Conservation (phyloP, 1,140 invertebrate genomes). For the Drosophila simulans region DNA sequence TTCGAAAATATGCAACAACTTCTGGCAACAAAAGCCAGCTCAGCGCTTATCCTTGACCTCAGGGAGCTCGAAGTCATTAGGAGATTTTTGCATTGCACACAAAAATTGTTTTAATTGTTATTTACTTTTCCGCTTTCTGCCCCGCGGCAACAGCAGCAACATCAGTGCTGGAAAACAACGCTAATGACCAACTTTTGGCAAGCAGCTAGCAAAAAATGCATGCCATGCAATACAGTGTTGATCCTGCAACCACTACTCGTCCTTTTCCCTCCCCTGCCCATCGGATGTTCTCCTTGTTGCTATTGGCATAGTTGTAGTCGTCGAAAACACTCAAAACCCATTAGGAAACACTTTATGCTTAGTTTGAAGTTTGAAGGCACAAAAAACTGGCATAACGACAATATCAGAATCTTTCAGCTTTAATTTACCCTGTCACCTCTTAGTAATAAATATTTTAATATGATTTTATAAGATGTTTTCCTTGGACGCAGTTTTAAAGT, state of each 20-base stretch:
- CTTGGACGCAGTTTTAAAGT: too few relatives aligned
- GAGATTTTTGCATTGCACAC: conserved; percentile 63
- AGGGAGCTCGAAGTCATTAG: conserved; percentile 64
- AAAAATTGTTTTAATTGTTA: conserved; percentile 77
- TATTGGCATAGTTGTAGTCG: conserved; percentile 54
- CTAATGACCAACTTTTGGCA: conserved; percentile 79
- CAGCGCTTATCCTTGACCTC: conserved; percentile 70
- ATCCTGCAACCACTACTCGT: conserved; percentile 20
- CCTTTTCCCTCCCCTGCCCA: background rate
- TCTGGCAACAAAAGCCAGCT: conserved; percentile 49
- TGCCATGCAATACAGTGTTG: conserved; percentile 66
- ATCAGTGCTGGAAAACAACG: conserved; percentile 54
- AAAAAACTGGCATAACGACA: conserved; percentile 5
- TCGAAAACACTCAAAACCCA: conserved; percentile 83
- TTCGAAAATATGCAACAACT: conserved; percentile 60
- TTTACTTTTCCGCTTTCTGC: conserved; percentile 59
- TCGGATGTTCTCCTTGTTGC: conserved; percentile 24
- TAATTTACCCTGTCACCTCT: background rate
- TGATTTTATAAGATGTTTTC: too few relatives aligned
- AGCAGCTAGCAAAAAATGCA: conserved; percentile 56
- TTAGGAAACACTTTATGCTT: conserved; percentile 82
- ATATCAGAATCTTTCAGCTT: background rate
- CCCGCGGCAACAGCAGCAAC: conserved; percentile 33
- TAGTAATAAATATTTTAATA: background rate
- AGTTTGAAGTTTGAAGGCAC: conserved; percentile 73